These are phyloP conservation scores for Philopedon plagiatum DNA, from an alignment of 2,888 invertebrate genomes.

Conservation along the genomic window DNA sequence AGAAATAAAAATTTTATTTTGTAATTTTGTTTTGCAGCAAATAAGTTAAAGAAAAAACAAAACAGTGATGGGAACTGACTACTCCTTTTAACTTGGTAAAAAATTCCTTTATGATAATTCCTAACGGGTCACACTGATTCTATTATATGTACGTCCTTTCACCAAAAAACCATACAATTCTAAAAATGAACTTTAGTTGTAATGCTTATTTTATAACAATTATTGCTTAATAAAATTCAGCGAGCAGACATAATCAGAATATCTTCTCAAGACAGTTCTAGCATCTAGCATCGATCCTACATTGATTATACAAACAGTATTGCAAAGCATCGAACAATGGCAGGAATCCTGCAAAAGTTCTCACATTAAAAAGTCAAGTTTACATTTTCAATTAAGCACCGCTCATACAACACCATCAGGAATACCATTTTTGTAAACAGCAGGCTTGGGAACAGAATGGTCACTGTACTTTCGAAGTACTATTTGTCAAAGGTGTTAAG, in stretches of 20 bases:
- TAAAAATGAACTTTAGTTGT: no score
- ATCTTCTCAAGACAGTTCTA: not conserved
- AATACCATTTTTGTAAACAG: constrained; percentile 24
- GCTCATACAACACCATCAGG: not conserved
- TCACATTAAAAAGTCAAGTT: constrained; percentile 3
- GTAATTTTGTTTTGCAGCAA: no score
- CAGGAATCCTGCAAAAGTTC: constrained; percentile 8
- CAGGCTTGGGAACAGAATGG: constrained; percentile 24
- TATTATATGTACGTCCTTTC: no score
- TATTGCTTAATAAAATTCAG: not conserved
- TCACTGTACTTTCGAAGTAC: constrained; percentile 21
- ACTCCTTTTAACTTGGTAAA: no score
- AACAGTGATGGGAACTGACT: no score
- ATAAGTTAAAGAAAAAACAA: no score
- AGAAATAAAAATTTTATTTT: no score
- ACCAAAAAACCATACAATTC: no score
- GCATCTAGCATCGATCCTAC: not conserved
- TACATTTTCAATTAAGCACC: constrained; percentile 3
- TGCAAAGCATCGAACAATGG: not conserved
- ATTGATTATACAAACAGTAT: constrained; percentile 2
- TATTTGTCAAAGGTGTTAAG: constrained; percentile 28
- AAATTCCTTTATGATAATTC: no score
- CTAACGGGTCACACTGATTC: no score
- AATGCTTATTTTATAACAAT: no score
- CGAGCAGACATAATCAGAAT: not conserved